phyloP scores from a whole-genome alignment of 2,113 vertebrate genomes.

The Passer domesticus region DNA sequence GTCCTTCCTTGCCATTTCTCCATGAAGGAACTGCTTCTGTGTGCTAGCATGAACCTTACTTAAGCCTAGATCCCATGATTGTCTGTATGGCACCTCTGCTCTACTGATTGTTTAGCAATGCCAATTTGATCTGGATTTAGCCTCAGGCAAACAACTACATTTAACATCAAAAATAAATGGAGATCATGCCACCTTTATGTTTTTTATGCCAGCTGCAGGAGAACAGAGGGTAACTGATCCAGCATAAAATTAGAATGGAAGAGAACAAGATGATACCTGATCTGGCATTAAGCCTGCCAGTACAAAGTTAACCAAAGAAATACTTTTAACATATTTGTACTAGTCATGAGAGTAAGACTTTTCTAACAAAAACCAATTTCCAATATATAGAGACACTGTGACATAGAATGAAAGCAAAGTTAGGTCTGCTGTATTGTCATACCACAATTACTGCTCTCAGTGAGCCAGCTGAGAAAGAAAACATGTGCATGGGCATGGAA shows the following conservation, averaged over 20 bases:
- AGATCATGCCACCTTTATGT: slow-evolving; percentile 11
- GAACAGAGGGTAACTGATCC: slow-evolving; percentile 59
- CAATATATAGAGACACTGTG: too few relatives aligned
- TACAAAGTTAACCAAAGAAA: slow-evolving; percentile 34
- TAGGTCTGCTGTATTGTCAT: background rate
- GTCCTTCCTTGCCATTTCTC: background rate
- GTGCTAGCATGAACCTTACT: fast-evolving
- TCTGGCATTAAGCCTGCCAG: slow-evolving; percentile 42
- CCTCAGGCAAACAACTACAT: background rate
- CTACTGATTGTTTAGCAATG: background rate
- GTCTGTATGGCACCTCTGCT: background rate
- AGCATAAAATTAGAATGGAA: slow-evolving; percentile 57
- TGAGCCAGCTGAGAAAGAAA: background rate
- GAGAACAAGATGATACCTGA: slow-evolving; percentile 60
- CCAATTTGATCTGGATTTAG: background rate
- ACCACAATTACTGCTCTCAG: background rate
- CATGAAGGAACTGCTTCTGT: background rate
- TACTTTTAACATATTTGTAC: background rate
- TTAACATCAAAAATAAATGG: background rate
- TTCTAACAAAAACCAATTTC: too few relatives aligned
- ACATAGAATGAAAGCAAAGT: background rate
- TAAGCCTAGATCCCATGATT: background rate
- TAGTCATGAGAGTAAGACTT: background rate
- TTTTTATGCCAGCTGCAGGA: slow-evolving; percentile 19
- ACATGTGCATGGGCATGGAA: background rate